Evolutionary conservation across 2,888 invertebrate genomes (phyloP).

Genomic region (Lasiommata megera): DNA sequence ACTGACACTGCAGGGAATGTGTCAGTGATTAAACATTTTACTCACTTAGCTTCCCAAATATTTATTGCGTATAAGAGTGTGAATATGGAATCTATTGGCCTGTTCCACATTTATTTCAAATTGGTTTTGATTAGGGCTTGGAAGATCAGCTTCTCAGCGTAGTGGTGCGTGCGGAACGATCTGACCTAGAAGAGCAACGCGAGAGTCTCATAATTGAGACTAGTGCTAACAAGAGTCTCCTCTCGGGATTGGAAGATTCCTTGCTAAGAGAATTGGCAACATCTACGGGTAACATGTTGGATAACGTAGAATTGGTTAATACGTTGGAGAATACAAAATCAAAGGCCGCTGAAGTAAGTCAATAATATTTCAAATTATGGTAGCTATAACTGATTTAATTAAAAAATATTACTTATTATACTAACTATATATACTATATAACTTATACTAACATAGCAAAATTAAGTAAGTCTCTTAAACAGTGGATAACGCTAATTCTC

Average conservation of each 20-base stretch:
- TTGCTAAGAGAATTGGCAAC: slow-evolving; percentile 91
- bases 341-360: slow-evolving; percentile 89
- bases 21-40: too few relatives aligned
- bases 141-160: slow-evolving; percentile 95
- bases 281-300: slow-evolving; percentile 95
- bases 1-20: too few relatives aligned
- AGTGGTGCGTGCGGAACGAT: slow-evolving; percentile 92
- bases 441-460: too few relatives aligned
- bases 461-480: too few relatives aligned
- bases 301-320: slow-evolving; percentile 91
- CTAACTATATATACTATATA: too few relatives aligned
- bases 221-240: slow-evolving; percentile 90
- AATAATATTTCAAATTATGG: not conserved
- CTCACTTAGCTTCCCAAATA: too few relatives aligned
- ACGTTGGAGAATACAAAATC: slow-evolving; percentile 94
- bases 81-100: too few relatives aligned
- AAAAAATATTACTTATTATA: too few relatives aligned
- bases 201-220: slow-evolving; percentile 92
- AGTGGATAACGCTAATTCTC: too few relatives aligned
- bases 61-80: too few relatives aligned
- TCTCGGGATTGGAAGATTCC: slow-evolving; percentile 93
- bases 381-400: too few relatives aligned
- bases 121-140: slow-evolving; percentile 82
- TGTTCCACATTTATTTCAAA: not conserved
- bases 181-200: slow-evolving; percentile 93